These are phyloP conservation scores for Erebia aethiops DNA, from an alignment of 2,888 invertebrate species.

Conservation along the genomic window DNA sequence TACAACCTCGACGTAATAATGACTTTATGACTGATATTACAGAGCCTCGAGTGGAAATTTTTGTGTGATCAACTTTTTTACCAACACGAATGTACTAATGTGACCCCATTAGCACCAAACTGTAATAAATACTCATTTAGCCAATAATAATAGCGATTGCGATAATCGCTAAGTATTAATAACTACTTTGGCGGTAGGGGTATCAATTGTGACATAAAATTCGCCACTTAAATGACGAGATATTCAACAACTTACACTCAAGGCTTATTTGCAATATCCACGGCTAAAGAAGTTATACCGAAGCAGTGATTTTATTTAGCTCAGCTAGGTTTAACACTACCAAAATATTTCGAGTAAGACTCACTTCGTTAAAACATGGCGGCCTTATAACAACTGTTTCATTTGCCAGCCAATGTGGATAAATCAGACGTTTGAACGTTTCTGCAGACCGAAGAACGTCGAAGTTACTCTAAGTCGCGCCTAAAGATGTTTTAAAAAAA, in stretches of 20 bases:
- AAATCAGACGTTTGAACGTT: no score
- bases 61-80: not conserved
- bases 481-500: not conserved
- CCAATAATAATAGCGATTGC: no score
- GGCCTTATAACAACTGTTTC: no score
- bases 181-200: not conserved
- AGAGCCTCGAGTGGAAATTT: not conserved
- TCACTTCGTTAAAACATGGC: no score
- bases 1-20: conserved; percentile 23
- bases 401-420: no score
- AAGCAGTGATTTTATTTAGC: not conserved
- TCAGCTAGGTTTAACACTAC: not conserved
- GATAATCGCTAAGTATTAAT: no score
- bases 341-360: no score
- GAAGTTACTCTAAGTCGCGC: not conserved
- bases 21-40: conserved; percentile 30
- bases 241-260: conserved; percentile 8
- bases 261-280: not conserved
- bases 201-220: not conserved
- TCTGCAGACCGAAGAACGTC: no score
- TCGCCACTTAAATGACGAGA: not conserved
- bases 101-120: no score
- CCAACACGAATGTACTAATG: no score
- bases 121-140: no score
- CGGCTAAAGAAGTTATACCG: not conserved